Conservation (phyloP, 2,113 vertebrate species). For the Tympanuchus pallidicinctus region DNA sequence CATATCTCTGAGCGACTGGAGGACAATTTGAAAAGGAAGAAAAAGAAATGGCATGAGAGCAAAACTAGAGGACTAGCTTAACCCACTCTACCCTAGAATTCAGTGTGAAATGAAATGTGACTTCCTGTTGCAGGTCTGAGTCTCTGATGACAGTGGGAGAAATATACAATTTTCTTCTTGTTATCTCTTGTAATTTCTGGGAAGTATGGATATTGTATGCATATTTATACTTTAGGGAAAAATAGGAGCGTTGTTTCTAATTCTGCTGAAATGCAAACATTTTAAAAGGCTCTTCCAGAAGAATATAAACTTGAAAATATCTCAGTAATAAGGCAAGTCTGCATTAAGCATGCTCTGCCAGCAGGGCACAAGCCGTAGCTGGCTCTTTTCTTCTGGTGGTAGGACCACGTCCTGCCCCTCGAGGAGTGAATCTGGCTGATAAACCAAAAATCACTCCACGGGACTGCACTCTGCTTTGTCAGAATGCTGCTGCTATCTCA, state of each 20-base stretch:
- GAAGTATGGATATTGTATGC: not conserved
- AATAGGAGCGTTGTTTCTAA: not conserved
- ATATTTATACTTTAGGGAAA: not conserved
- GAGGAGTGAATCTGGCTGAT: not conserved
- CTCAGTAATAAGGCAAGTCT: not conserved
- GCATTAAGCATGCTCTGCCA: accelerated
- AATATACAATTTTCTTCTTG: not conserved
- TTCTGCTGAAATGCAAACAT: not conserved
- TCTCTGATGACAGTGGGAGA: not conserved
- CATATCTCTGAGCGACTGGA: not conserved
- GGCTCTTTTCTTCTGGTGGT: accelerated
- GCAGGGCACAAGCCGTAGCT: not conserved
- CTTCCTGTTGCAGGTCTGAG: not conserved
- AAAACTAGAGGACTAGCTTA: not conserved
- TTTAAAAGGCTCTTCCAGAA: not conserved
- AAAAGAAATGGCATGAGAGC: not conserved
- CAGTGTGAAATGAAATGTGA: slow-evolving; percentile 15
- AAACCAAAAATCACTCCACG: not conserved
- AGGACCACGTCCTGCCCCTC: not conserved
- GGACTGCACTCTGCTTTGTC: not conserved
- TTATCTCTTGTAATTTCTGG: not conserved
- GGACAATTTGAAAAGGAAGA: not conserved
- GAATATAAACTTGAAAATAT: not conserved
- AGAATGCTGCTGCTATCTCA: not conserved
- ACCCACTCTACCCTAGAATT: not conserved